phyloP scores from a whole-genome alignment of 2,113 vertebrate species.

The Cyphomyrus plagiostoma region DNA sequence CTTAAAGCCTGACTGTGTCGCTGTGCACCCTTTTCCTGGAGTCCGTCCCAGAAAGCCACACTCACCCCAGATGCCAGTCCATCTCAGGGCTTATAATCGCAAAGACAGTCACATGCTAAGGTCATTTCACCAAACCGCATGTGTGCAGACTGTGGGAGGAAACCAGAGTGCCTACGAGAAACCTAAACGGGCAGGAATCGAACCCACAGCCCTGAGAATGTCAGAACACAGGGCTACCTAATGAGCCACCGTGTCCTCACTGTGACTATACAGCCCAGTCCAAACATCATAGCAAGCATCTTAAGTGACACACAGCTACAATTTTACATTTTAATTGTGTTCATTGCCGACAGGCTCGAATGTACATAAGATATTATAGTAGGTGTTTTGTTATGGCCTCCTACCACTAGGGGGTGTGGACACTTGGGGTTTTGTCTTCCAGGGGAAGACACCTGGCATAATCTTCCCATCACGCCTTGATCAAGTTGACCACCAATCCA shows the following conservation, averaged over 20 bases:
- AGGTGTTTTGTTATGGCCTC: neutral
- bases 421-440: neutral
- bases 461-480: neutral
- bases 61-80: neutral
- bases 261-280: neutral
- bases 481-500: neutral
- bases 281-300: neutral
- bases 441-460: neutral
- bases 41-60: neutral
- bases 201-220: neutral
- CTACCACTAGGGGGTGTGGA: neutral
- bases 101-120: neutral
- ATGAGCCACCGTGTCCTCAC: neutral
- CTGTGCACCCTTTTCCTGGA: neutral
- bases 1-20: neutral
- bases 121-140: neutral
- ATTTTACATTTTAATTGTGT: neutral
- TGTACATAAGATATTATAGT: neutral
- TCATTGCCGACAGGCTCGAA: neutral
- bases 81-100: neutral
- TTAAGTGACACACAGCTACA: neutral
- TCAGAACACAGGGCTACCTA: neutral
- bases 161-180: neutral
- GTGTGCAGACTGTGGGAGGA: neutral
- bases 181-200: neutral